Base-by-base conservation (phyloP, 2,888 invertebrate genomes). In the Andrena marginata region DNA sequence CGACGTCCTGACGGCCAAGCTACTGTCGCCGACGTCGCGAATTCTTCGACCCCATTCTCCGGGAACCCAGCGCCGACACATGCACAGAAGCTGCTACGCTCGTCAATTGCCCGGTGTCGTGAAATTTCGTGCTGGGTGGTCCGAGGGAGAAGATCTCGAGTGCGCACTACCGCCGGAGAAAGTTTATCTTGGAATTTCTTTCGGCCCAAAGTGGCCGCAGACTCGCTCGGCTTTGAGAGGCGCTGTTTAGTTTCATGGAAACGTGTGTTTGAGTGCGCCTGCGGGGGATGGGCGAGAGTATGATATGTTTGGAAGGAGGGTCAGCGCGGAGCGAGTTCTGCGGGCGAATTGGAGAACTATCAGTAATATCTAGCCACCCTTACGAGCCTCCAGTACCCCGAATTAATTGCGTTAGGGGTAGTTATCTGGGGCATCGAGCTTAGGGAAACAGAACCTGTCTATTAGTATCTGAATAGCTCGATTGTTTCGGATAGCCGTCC, bases 81-180 rank as follows among this genome's bases (percentile, higher is more conserved):
- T 35, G 65, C 42, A 31, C 59, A 29, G 49, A 13, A 23, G 35
- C 42, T 56, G 10, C 10, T 13, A 26, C 23, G 56, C 7, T 42
- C 70, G 42, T 70, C 59, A 48, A 42, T 60, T 31, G 70, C 4
- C 23, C 56, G 59, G 59, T 29, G 59, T n/a, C 70, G 70, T 70
- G 59, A 70, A 70, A 59, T 60, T 70, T 70, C 70, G 26, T 29
- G 59, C 60, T 70, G 70, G 70, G 70, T 70, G 70, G 70, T 70
- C 70, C 35, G 16, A 56, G 20, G 13, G 20, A 70, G 70, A 60
- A 33, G 62, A 33, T 20, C 59, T 69, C 70, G 29, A 70, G 70
- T 48, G 31, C 33, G 59, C 29, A 26, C 64, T 23, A n/a, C 5
- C 42, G 16, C 23, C 6, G 70, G 48, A 56, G 59, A 60, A 59